Evolutionary conservation across 2,797 vertebrate genomes (phyloP), one percentile per base, ranked within the genome.

Genomic region (Hafferia zeledoni): DNA sequence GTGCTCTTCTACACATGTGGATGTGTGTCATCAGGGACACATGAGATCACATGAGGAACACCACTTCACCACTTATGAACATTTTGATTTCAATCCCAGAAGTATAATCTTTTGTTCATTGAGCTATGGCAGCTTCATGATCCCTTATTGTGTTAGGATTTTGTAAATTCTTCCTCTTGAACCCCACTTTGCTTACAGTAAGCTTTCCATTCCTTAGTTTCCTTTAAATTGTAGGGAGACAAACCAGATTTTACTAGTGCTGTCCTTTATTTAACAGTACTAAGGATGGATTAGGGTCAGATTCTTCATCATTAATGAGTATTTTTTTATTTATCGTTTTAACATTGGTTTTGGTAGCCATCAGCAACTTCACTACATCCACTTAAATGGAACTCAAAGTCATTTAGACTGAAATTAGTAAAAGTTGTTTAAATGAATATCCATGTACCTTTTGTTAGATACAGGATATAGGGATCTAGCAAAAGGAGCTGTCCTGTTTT

Each of bases 11-110:
- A 67, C 35, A 37, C 3, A 5, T 31, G 52, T 1, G 12, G 9
- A 13, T 59, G 8, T 22, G 17, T 63, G 14, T 15, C 2, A 33
- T 37, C 9, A 83, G 27, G 44, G 41, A n/a, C 28, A 47, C 16
- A 12, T 10, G 27, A 24, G 11, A n/a, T 20, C 10, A 24, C 17
- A 20, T 10, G 56, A 49, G 17, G 11, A 83, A 37, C 9, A 64
- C 0, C 1, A 27, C 22, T 24, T 70, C 11, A 69, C 0, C 1
- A 27, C 22, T 27, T 70, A 23, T 57, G 23, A 41, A 7, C 7
- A 27, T 65, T 67, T 81, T 37, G 17, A 81, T 78, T 89, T 70
- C 19, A 74, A 24, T 6, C 28, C 7, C 13, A 53, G 17, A 60
- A 80, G 1, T 17, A 49, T 8, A 9, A 43, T 23, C 13, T 37